Conservation (phyloP, 2,888 invertebrate species). For the Temnothorax ravouxi region DNA sequence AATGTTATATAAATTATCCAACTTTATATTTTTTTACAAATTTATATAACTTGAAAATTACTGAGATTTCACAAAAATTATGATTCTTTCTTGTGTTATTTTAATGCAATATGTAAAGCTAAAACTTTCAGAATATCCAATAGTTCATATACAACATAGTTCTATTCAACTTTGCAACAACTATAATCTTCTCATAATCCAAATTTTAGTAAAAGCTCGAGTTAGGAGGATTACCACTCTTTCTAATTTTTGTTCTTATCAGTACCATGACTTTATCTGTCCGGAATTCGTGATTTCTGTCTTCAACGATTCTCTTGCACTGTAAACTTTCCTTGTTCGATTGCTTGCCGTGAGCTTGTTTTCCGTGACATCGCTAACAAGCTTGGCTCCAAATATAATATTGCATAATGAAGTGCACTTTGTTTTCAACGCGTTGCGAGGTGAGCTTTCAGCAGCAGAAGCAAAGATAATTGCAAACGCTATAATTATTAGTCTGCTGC, state of each 20-base stretch:
- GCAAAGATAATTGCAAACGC: slow-evolving; percentile 39
- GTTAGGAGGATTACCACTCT: background rate
- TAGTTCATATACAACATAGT: background rate
- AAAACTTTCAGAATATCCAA: background rate
- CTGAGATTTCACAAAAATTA: background rate
- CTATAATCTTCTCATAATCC: slow-evolving; percentile 7
- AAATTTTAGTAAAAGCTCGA: slow-evolving; percentile 1
- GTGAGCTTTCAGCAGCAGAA: slow-evolving; percentile 10
- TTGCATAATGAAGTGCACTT: slow-evolving; percentile 46
- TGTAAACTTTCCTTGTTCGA: slow-evolving; percentile 38
- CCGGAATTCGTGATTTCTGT: slow-evolving; percentile 6
- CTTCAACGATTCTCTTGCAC: slow-evolving; percentile 9
- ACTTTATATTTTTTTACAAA: background rate
- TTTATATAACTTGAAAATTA: background rate
- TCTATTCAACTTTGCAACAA: slow-evolving; percentile 1
- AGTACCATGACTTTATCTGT: slow-evolving; percentile 11
- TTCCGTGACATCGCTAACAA: slow-evolving; percentile 29
- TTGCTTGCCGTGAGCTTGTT: slow-evolving; percentile 35
- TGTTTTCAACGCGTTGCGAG: slow-evolving; percentile 32
- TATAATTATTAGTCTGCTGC: slow-evolving; percentile 20
- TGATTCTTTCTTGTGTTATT: background rate
- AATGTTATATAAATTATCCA: slow-evolving; percentile 5
- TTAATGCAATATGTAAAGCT: background rate
- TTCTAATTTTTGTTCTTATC: slow-evolving; percentile 21
- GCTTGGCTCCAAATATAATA: slow-evolving; percentile 35